Evolutionary conservation across 2,888 invertebrate species (phyloP).

Genomic region (Barypeithes pellucidus): DNA sequence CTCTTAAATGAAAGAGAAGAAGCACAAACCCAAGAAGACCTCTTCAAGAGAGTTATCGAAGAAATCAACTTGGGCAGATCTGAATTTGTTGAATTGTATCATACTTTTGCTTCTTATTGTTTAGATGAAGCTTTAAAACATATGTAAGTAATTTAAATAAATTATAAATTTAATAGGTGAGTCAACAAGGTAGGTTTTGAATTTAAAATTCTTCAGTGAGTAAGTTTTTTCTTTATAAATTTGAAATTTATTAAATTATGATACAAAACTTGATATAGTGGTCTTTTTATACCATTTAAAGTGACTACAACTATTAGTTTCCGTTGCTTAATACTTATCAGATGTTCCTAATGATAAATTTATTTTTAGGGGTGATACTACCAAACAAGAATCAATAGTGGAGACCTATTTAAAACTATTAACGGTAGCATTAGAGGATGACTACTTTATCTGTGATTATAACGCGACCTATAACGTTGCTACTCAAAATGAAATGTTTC

Average conservation of each 20-base stretch:
- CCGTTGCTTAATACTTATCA: no score
- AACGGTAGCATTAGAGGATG: conserved; percentile 66
- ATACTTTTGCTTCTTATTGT: conserved; percentile 63
- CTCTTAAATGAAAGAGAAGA: conserved; percentile 64
- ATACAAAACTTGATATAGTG: no score
- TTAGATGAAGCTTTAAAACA: conserved; percentile 64
- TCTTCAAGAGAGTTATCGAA: conserved; percentile 61
- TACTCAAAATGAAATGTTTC: conserved; percentile 65
- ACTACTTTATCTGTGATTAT: conserved; percentile 69
- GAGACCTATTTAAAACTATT: conserved; percentile 66
- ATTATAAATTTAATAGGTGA: background rate
- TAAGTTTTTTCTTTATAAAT: no score
- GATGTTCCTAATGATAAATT: no score
- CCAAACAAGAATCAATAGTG: conserved; percentile 64
- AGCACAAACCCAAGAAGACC: conserved; percentile 56
- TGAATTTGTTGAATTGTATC: conserved; percentile 66
- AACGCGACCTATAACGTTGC: conserved; percentile 64
- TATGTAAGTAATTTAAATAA: conserved; percentile 61
- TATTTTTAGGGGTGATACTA: conserved; percentile 61
- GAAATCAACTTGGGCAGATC: conserved; percentile 63
- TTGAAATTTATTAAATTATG: no score
- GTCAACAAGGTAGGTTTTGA: no score
- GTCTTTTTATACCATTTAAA: no score
- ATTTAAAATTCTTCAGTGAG: no score
- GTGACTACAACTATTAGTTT: no score